These are phyloP conservation scores for Gyrodactylus bullatarudis DNA, from an alignment of 1,140 invertebrate genomes.

Conservation along the genomic window DNA sequence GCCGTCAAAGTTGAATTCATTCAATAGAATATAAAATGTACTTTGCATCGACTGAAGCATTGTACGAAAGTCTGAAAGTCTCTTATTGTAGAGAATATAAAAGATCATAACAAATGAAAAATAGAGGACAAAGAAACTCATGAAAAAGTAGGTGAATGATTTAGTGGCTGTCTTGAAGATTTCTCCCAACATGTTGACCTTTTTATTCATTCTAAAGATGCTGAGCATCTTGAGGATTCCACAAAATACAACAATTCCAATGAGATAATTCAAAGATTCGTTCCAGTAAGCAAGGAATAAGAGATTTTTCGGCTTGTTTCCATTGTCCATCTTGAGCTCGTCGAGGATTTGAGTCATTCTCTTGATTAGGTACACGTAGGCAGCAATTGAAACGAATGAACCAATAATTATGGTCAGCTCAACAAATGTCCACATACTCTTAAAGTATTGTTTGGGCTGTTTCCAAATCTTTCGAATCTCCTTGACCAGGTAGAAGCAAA, in stretches of 20 bases:
- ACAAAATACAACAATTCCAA: neutral
- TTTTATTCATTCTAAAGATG: neutral
- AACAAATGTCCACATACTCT: neutral
- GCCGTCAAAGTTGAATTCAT: conserved; percentile 24
- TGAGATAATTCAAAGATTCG: neutral
- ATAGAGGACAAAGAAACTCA: neutral
- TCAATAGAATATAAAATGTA: conserved; percentile 25
- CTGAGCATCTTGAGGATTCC: neutral
- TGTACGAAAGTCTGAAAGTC: conserved; percentile 12
- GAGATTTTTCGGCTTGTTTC: neutral
- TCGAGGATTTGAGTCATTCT: neutral
- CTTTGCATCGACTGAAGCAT: conserved; percentile 23
- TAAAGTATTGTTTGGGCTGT: neutral
- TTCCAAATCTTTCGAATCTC: neutral
- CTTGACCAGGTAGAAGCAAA: neutral
- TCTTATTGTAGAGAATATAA: neutral
- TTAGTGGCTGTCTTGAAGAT: neutral
- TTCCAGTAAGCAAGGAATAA: neutral
- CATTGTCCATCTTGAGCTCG: neutral
- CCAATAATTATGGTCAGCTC: neutral
- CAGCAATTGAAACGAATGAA: neutral
- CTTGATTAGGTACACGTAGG: neutral
- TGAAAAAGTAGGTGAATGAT: neutral
- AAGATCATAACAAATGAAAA: neutral
- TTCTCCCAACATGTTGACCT: neutral